These are phyloP conservation scores for Anas bernieri DNA, from an alignment of 2,797 vertebrate species.

Conservation along the genomic window DNA sequence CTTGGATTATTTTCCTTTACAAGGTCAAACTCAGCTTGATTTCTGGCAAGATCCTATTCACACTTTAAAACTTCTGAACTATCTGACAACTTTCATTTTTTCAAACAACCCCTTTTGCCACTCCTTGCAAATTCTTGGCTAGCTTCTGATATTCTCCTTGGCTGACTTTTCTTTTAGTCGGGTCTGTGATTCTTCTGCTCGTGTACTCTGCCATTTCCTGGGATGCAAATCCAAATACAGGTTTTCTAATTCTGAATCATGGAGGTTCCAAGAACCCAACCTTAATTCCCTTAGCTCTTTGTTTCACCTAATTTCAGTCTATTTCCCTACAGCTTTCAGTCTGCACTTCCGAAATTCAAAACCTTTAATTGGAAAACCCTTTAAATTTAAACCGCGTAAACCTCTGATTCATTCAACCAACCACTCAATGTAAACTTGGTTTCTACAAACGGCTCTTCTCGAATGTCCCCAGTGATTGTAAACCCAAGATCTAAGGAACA, in stretches of 20 bases:
- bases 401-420: not conserved
- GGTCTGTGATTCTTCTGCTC: not conserved
- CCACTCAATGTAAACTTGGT: not conserved
- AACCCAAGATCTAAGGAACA: not conserved
- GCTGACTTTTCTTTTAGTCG: not conserved
- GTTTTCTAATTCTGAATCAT: constrained; percentile 16
- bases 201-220: not conserved
- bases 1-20: not conserved
- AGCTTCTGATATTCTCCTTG: not conserved
- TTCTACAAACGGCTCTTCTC: not conserved
- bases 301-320: not conserved
- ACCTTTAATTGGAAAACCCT: not conserved
- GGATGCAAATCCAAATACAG: not conserved
- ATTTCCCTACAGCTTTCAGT: not conserved
- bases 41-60: not conserved
- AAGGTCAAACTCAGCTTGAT: constrained; percentile 46
- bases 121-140: constrained; percentile 1
- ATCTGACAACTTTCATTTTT: not conserved
- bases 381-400: not conserved
- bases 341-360: constrained; percentile 2
- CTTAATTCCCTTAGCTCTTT: not conserved
- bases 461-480: not conserved
- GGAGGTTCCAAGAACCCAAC: not conserved
- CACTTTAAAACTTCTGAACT: constrained; percentile 14
- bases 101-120: not conserved